These are phyloP conservation scores for Mustela nigripes DNA, from an alignment of 2,113 vertebrate genomes.

Conservation along the genomic window DNA sequence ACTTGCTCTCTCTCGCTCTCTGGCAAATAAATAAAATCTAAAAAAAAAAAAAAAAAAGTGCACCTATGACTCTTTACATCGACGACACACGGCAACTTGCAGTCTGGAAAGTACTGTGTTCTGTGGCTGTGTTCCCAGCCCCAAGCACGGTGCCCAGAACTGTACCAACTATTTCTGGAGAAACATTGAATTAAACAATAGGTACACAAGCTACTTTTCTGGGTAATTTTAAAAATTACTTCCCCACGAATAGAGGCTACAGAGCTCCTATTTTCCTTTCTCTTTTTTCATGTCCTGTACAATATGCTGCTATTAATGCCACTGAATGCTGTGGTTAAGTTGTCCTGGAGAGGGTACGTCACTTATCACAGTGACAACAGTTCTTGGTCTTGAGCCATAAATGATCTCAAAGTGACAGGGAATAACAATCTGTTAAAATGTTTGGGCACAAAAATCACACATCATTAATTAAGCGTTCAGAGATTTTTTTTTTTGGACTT, in stretches of 20 bases:
- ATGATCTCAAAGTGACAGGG: conserved; percentile 54
- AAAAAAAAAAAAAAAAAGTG: not conserved
- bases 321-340: not conserved
- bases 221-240: not conserved
- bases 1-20: no score
- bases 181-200: conserved; percentile 16
- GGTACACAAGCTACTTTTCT: not conserved
- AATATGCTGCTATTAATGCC: conserved; percentile 20
- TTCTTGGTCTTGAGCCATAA: conserved; percentile 57
- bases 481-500: conserved; percentile 52
- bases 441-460: conserved; percentile 73
- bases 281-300: not conserved
- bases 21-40: no score
- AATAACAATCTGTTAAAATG: conserved; percentile 65
- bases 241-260: conserved; percentile 4
- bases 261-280: conserved; percentile 36
- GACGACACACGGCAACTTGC: not conserved
- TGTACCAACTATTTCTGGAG: not conserved
- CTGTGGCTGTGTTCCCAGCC: not conserved
- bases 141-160: not conserved
- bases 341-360: not conserved
- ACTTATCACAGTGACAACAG: conserved; percentile 54
- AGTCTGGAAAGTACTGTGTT: not conserved
- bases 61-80: not conserved
- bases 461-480: conserved; percentile 65